A percentile compares a stretch with the other conserved stretches of the same genome.
These are phyloP conservation scores for Tetanocera ferruginea DNA, from an alignment of 2,888 invertebrate genomes.

Conservation along the genomic window DNA sequence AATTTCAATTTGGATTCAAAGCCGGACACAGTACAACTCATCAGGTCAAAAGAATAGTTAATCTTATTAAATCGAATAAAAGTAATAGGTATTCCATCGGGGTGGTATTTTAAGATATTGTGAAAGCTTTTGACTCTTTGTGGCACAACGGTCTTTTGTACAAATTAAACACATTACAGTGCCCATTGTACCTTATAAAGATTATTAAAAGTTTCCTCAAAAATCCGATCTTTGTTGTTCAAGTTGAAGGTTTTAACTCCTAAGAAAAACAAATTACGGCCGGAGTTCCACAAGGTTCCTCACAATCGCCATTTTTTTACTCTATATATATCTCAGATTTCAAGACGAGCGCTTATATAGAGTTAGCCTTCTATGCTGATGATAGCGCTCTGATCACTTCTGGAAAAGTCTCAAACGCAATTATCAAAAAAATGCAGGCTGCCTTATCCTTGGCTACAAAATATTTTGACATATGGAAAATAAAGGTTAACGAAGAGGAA, in stretches of 20 bases:
- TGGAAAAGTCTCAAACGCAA: neutral
- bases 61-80: neutral
- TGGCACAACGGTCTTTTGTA: neutral
- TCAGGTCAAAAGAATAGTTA: neutral
- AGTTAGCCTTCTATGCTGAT: too few relatives aligned
- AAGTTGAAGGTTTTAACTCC: neutral
- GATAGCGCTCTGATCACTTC: neutral
- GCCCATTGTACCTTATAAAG: too few relatives aligned
- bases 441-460: neutral
- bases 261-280: neutral
- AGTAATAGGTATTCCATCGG: neutral
- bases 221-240: neutral
- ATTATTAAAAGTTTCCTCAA: too few relatives aligned
- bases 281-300: too few relatives aligned
- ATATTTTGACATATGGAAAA: too few relatives aligned
- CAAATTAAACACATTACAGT: too few relatives aligned
- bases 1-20: neutral
- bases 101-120: too few relatives aligned
- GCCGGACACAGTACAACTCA: too few relatives aligned
- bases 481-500: neutral
- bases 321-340: neutral
- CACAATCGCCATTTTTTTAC: neutral
- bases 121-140: too few relatives aligned
- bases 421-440: neutral
- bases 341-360: too few relatives aligned